phyloP scores from a whole-genome alignment of 1,140 invertebrate species.

The Papilio xuthus region DNA sequence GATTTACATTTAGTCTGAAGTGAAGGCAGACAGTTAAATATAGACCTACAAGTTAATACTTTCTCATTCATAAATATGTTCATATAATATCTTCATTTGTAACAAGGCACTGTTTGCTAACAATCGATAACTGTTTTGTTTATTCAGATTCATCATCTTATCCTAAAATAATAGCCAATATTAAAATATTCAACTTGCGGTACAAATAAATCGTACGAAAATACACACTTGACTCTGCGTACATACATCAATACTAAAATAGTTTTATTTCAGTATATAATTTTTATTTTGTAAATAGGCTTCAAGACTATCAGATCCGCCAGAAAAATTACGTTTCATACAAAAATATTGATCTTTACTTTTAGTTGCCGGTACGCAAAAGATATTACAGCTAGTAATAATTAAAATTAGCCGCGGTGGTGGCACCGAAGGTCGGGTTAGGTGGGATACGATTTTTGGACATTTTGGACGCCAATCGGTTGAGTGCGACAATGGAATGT shows the following conservation, averaged over 20 bases:
- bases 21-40: constrained; percentile 34
- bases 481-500: constrained; percentile 74
- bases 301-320: constrained; percentile 58
- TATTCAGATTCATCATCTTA: constrained; percentile 65
- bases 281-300: constrained; percentile 79
- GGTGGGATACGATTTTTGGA: constrained; percentile 77
- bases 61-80: constrained; percentile 72
- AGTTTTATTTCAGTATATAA: constrained; percentile 72
- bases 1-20: constrained; percentile 53
- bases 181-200: constrained; percentile 76
- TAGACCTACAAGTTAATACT: constrained; percentile 50
- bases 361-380: constrained; percentile 54
- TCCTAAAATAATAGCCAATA: constrained; percentile 77
- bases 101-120: constrained; percentile 77
- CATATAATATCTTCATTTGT: constrained; percentile 72
- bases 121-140: constrained; percentile 73
- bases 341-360: constrained; percentile 69
- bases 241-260: constrained; percentile 78
- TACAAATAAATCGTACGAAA: constrained; percentile 80
- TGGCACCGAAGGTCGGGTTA: constrained; percentile 55
- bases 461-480: constrained; percentile 65
- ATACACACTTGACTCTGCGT: constrained; percentile 78
- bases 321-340: constrained; percentile 69
- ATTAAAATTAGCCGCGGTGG: constrained; percentile 49
- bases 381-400: constrained; percentile 57